Conservation (phyloP, 2,888 invertebrate species). For the Drosophila conformis region DNA sequence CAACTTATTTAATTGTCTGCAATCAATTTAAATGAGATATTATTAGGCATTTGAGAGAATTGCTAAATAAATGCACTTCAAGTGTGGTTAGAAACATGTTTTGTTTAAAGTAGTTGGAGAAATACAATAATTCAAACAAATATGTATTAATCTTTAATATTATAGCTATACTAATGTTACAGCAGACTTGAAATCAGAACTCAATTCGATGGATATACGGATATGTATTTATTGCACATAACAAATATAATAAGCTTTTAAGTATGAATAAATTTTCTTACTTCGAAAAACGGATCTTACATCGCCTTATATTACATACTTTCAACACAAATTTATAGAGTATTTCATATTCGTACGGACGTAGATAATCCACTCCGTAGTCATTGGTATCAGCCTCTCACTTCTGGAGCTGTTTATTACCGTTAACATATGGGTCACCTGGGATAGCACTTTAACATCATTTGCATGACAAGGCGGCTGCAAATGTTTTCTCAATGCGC, state of each 20-base stretch:
- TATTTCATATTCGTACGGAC: background rate
- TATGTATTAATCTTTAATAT: background rate
- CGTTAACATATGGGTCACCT: slow-evolving; percentile 74
- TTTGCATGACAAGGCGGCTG: slow-evolving; percentile 63
- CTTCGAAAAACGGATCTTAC: background rate
- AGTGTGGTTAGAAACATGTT: background rate
- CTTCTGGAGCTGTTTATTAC: slow-evolving; percentile 61
- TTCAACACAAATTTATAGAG: slow-evolving; percentile 5
- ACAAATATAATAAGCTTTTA: background rate
- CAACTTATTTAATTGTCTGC: background rate
- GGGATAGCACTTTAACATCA: slow-evolving; percentile 68
- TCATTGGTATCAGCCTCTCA: background rate
- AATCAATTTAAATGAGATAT: background rate
- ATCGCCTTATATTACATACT: background rate
- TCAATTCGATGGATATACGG: background rate
- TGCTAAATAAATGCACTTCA: background rate
- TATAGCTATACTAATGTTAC: background rate
- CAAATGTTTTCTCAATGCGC: slow-evolving; percentile 65
- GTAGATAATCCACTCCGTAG: background rate
- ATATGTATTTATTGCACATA: background rate
- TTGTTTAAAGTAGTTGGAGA: background rate
- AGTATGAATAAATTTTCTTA: background rate
- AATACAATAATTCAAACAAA: background rate
- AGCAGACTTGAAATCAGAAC: background rate
- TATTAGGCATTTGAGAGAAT: background rate